Conservation (phyloP, 2,888 invertebrate species). For the Melieria picta region DNA sequence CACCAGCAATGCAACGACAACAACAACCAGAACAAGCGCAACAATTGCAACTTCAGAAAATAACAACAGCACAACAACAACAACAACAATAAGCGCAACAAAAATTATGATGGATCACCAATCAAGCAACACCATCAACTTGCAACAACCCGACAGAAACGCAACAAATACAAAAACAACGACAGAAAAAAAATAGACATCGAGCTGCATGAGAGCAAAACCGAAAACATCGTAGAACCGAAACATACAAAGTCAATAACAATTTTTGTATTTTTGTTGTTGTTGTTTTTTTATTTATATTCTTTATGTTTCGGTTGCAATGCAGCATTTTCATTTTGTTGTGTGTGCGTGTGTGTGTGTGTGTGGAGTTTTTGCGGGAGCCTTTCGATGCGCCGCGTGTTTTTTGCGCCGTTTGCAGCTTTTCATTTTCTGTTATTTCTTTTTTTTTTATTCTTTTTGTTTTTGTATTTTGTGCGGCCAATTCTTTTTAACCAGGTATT, state of each 20-base stretch:
- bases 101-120: conserved; percentile 66
- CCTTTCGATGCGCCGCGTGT: neutral
- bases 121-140: conserved; percentile 61
- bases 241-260: conserved; percentile 24
- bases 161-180: conserved; percentile 28
- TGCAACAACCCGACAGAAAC: conserved; percentile 38
- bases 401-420: neutral
- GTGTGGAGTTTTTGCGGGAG: no score
- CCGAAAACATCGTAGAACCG: neutral
- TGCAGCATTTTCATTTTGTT: no score
- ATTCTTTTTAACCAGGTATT: conserved; percentile 29
- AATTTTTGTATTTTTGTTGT: conserved; percentile 15
- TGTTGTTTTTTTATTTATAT: conserved; percentile 3
- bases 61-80: neutral
- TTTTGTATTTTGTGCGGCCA: conserved; percentile 18
- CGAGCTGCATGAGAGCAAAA: conserved; percentile 4
- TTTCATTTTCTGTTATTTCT: conserved; percentile 20
- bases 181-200: conserved; percentile 25
- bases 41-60: neutral
- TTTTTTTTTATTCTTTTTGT: conserved; percentile 6
- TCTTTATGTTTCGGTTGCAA: neutral
- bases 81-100: conserved; percentile 31
- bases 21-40: neutral
- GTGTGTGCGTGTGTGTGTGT: no score
- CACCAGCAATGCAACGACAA: neutral